Evolutionary conservation across 2,797 vertebrate species (phyloP).

Genomic region (Brachymystax lenok): DNA sequence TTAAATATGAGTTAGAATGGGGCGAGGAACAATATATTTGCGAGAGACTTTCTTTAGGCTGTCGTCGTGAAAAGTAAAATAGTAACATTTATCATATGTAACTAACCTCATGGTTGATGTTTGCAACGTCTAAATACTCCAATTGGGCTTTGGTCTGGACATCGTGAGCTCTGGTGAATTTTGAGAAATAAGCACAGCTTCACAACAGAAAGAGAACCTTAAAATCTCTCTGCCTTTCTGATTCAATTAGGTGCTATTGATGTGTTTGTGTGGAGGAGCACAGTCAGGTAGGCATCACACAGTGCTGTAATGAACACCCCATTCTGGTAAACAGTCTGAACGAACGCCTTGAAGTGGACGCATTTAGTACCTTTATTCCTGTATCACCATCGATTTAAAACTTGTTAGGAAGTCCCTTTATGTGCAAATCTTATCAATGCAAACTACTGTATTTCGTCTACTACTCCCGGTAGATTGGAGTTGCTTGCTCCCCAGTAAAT

Average conservation of each 20-base stretch:
- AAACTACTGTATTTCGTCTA: background rate
- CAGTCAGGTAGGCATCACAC: too few relatives aligned
- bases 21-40: background rate
- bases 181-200: background rate
- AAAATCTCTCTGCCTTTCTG: background rate
- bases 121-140: background rate
- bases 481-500: background rate
- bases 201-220: background rate
- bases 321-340: background rate
- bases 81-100: background rate
- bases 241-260: conserved; percentile 16
- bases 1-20: background rate
- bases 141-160: background rate
- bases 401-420: background rate
- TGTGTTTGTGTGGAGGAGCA: background rate
- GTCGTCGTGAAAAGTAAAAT: background rate
- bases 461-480: background rate
- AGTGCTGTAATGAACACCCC: background rate
- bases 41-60: background rate
- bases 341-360: background rate
- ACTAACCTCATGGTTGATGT: background rate
- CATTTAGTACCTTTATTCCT: background rate
- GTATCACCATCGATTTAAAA: background rate
- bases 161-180: background rate
- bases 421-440: background rate